Conservation (phyloP, 2,113 vertebrate species). For the Empidonax alnorum region DNA sequence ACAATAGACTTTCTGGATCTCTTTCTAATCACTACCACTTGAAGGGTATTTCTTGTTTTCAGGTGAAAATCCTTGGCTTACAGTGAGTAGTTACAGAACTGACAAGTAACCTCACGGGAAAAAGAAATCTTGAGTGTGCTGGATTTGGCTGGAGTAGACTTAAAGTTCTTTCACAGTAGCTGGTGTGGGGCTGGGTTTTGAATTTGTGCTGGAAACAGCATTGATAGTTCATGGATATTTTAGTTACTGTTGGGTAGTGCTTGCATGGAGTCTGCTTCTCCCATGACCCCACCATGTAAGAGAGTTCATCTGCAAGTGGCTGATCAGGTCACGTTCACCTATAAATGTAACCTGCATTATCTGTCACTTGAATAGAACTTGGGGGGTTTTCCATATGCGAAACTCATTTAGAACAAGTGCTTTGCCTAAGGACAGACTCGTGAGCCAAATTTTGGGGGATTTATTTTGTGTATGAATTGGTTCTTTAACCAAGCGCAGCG, state of each 20-base stretch:
- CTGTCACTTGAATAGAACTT: not conserved
- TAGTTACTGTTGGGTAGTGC: not conserved
- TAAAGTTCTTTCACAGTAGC: not conserved
- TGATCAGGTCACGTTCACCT: not conserved
- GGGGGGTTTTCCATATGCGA: accelerated
- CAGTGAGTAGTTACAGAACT: not conserved
- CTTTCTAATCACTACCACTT: not conserved
- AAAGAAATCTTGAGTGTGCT: not conserved
- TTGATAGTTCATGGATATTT: not conserved
- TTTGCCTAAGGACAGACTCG: not conserved
- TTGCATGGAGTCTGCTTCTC: not conserved
- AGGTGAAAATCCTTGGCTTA: not conserved
- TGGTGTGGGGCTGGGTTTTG: not conserved
- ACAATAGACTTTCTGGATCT: not conserved
- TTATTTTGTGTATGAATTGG: not conserved
- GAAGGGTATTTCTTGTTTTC: not conserved
- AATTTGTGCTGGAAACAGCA: not conserved
- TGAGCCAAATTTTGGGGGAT: not conserved
- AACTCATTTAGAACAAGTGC: not conserved
- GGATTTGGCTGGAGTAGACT: not conserved
- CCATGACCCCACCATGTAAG: not conserved
- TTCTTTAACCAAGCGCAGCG: not conserved
- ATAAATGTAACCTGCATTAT: not conserved
- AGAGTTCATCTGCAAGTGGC: not conserved
- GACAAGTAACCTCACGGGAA: not conserved